Base-by-base conservation (phyloP, 2,797 vertebrate genomes). In the Chrysocyon brachyurus region DNA sequence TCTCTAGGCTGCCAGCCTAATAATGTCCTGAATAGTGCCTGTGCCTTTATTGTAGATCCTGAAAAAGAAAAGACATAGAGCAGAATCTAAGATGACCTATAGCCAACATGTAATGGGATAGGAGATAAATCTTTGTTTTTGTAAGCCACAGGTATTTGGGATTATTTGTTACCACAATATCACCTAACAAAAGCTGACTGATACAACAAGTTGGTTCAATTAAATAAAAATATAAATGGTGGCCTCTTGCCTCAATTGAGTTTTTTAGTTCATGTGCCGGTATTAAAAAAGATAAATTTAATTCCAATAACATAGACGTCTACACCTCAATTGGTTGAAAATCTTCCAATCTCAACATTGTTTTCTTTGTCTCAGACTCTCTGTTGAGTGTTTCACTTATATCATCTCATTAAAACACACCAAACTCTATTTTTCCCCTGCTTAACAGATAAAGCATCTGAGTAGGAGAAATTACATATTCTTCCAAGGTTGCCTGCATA, bases 41-140 rank as follows among this genome's bases (percentile, higher is more conserved):
- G 5, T 40, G 52, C 3, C 33, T 87, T 75, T n/a, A 26, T 5
- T 59, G 21, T 68, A 6, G 6, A 73, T 57, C 31, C 26, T 79
- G 11, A 7, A 84, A 79, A 84, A 83, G 57, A 63, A 46, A 77
- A 59, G 63, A 66, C 49, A 59, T 1, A 79, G 11, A 79, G 10
- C 4, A 85, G 31, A 81, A 14, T n/a, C 28, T 63, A 49, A 75
- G 0, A 17, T 54, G 11, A 79, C 6, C 70, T 59, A 33, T 1
- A 68, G 11, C 2, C 26, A 86, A 85, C 5, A n/a, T 31, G 16
- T 9, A 78, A 17, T 33, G 1, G 21, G 90, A 12, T 6, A 81
- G 75, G 22, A 94, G 87, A 66, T 40, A 63, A 72, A 89, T 26
- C 46, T 92, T 90, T 77, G 33, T 28, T 95, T 91, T 26, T 59